Evolutionary conservation across 2,888 invertebrate species (phyloP), one percentile per base, ranked within the genome.

Genomic region (Eugnorisma glareosa): DNA sequence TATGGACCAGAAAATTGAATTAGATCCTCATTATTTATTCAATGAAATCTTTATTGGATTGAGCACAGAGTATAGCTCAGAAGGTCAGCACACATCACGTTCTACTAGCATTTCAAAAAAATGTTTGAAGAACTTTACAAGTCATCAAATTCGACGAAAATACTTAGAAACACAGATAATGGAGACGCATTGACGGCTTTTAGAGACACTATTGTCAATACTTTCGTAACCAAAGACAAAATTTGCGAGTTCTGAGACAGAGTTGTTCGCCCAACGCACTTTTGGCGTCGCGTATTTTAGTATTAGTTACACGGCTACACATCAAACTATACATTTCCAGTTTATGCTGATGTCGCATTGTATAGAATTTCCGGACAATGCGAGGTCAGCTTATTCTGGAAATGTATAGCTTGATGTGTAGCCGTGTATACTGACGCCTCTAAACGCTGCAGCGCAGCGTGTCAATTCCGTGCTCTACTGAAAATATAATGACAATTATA

Each of bases 21-120:
- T 81, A 86, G 57, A 51, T 37, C 28, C 61, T 57, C 7, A 73
- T 78, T 77, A 83, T 75, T 83, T 81, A 83, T 83, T 86, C 70
- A 86, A 66, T 63, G 37, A 75, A 73, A 83, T 81, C 67, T 77
- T 77, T 81, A 79, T 80, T 68, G 24, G 13, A 45, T 28, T 45
- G 18, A n/a, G n/a, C 13, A 40, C 1, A 15, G 2, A n/a, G 5
- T 10, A 13, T 10, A n/a, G 1, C 6, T 28, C 69, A 69, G 61
- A 69, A 78, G 51, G 10, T 51, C 1, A 0, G 3, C 0, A 31
- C 48, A 67, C 8, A 28, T 63, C 28, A 13, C 4, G 8, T 18
- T 8, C 7, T 74, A n/a, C n/a, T 54, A 11, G n/a, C 13, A 13
- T 51, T 74, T 43, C 7, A 21, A 40, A 40, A 40, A 48, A 1